Conservation (phyloP, 2,888 invertebrate genomes). For the Pristionchus maxplancki region DNA sequence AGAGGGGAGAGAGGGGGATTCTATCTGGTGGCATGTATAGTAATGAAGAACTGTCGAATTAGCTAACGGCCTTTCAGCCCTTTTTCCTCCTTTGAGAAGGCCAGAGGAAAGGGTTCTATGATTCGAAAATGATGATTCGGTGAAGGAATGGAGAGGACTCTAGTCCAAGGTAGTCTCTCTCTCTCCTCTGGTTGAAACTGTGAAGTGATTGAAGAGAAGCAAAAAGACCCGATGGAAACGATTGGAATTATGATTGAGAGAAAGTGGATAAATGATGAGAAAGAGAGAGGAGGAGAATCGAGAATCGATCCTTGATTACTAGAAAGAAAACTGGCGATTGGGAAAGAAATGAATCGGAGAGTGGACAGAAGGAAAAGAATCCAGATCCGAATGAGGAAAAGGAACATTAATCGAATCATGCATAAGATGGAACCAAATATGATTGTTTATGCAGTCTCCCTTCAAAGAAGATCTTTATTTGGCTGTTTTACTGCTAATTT, state of each 20-base stretch:
- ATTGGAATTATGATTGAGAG: slow-evolving; percentile 29
- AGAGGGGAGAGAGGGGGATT: neutral
- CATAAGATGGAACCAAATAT: neutral
- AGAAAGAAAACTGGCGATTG: neutral
- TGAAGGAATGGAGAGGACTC: slow-evolving; percentile 29
- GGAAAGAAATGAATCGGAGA: neutral
- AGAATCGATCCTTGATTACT: neutral
- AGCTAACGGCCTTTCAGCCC: neutral
- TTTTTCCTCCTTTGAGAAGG: neutral
- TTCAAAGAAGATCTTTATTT: neutral
- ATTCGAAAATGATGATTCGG: slow-evolving; percentile 42
- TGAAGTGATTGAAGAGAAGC: neutral
- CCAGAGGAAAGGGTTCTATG: slow-evolving; percentile 2
- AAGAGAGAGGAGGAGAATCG: neutral
- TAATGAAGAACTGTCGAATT: neutral
- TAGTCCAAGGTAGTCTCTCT: neutral
- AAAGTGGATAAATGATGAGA: slow-evolving; percentile 16
- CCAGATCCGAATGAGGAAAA: neutral
- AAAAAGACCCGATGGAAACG: neutral
- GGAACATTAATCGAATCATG: neutral
- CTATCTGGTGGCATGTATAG: neutral
- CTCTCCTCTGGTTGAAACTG: neutral
- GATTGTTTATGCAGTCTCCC: neutral
- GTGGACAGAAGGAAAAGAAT: neutral
- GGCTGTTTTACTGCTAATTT: neutral